A percentile compares a stretch with the other conserved stretches of the same genome.
These are phyloP conservation scores for Augochlora pura DNA, from an alignment of 1,140 invertebrate species.

Conservation along the genomic window DNA sequence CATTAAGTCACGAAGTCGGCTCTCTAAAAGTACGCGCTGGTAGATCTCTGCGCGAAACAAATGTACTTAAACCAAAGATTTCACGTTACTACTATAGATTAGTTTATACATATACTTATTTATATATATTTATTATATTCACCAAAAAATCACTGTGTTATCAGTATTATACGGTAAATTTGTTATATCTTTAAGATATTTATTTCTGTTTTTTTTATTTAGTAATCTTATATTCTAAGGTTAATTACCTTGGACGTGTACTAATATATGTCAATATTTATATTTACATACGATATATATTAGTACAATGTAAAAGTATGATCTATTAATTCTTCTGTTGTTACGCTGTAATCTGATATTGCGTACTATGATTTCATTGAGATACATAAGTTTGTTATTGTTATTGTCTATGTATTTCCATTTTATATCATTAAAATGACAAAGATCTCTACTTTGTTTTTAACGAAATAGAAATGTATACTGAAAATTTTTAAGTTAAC, in stretches of 20 bases:
- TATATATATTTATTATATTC: too few relatives aligned
- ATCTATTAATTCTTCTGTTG: not conserved
- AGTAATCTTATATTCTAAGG: conserved; percentile 5
- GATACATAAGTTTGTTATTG: not conserved
- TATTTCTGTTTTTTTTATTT: not conserved
- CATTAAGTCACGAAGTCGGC: not conserved
- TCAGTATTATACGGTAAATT: conserved; percentile 23
- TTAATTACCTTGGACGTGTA: not conserved
- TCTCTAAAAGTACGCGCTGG: not conserved
- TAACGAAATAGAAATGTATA: not conserved
- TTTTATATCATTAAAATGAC: conserved; percentile 8
- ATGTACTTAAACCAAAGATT: conserved; percentile 34
- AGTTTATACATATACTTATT: conserved; percentile 19
- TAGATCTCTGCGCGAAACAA: not conserved
- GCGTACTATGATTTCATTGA: not conserved
- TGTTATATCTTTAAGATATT: conserved; percentile 6
- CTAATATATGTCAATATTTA: conserved; percentile 23
- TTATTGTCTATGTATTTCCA: conserved; percentile 7
- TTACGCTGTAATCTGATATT: not conserved
- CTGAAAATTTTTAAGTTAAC: not conserved
- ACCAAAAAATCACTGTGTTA: conserved; percentile 11
- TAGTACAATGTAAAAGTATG: conserved; percentile 9
- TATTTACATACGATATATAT: conserved; percentile 12
- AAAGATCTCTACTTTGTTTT: conserved; percentile 2
- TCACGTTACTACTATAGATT: not conserved